Conservation (phyloP, 1,140 invertebrate genomes). For the Aricia agestis region DNA sequence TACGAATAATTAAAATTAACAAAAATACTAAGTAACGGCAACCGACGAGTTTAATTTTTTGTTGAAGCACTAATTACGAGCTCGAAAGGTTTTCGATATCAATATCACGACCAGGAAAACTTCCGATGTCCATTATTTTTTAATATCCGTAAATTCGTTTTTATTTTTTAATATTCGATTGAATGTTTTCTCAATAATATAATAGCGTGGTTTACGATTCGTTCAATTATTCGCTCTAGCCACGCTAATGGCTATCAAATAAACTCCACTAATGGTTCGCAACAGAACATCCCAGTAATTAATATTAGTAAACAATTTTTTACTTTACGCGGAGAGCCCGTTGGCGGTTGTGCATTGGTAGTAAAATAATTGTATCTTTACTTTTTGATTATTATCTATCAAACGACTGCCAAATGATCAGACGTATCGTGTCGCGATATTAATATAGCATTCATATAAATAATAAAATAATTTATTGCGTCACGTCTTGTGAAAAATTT, state of each 20-base stretch:
- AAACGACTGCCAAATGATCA: no score
- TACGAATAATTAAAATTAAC: background rate
- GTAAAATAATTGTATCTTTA: no score
- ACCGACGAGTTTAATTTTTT: background rate
- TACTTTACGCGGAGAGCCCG: background rate
- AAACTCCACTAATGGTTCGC: slow-evolving; percentile 15
- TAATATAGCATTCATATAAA: no score
- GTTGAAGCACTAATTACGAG: background rate
- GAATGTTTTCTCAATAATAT: slow-evolving; percentile 15
- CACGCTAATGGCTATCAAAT: slow-evolving; percentile 18
- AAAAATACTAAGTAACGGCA: background rate
- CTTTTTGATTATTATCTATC: no score
- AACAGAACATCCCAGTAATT: slow-evolving; percentile 6
- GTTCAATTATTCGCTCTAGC: slow-evolving; percentile 11
- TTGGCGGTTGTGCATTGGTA: no score
- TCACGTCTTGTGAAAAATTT: no score
- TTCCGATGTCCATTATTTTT: slow-evolving; percentile 1
- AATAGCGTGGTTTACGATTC: slow-evolving; percentile 3
- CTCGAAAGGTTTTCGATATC: background rate
- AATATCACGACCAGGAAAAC: background rate
- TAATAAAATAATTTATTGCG: no score
- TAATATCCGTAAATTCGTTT: background rate
- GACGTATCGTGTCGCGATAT: no score
- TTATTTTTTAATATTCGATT: slow-evolving; percentile 4
- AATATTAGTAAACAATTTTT: slow-evolving; percentile 2